These are phyloP conservation scores for Maconellicoccus hirsutus DNA, from an alignment of 1,140 invertebrate genomes.

Conservation along the genomic window DNA sequence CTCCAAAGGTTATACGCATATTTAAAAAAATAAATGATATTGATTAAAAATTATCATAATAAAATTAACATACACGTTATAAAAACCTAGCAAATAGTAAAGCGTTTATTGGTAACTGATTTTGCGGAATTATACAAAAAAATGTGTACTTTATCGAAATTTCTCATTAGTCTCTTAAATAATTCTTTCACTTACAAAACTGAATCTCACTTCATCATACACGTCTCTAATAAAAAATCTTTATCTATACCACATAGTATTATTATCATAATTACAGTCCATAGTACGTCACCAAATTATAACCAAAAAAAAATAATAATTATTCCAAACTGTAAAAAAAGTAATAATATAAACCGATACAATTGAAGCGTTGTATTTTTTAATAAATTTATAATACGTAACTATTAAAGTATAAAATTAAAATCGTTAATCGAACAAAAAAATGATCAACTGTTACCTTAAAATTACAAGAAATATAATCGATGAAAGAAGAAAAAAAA, in stretches of 20 bases:
- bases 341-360: not conserved
- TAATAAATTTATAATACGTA: not conserved
- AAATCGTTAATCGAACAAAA: not conserved
- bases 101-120: constrained; percentile 8
- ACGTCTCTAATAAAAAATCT: too few relatives aligned
- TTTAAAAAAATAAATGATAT: not conserved
- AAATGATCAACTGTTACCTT: not conserved
- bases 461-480: not conserved
- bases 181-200: not conserved
- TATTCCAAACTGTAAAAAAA: not conserved
- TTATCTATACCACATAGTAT: too few relatives aligned
- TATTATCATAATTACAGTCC: too few relatives aligned
- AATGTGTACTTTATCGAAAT: not conserved
- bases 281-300: not conserved
- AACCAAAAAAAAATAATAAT: not conserved
- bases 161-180: not conserved
- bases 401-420: not conserved
- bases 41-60: not conserved
- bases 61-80: constrained; percentile 5
- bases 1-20: not conserved
- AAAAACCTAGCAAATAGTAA: constrained; percentile 7
- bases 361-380: not conserved
- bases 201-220: too few relatives aligned
- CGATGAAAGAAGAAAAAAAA: not conserved
- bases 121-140: not conserved